Conservation (phyloP, 2,113 vertebrate species). For the Sander lucioperca region DNA sequence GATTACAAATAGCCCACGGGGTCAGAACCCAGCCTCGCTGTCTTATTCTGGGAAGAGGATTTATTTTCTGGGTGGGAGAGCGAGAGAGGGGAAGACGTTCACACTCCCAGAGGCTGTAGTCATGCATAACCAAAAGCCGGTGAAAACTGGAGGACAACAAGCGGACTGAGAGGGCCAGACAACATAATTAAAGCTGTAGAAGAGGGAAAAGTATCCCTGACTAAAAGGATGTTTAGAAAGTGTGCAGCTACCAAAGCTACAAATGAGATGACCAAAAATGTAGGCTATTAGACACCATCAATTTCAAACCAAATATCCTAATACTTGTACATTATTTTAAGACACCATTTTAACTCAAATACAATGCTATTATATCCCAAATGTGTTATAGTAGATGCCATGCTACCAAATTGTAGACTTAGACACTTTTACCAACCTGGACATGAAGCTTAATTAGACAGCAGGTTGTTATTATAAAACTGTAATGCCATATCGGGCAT, state of each 20-base stretch:
- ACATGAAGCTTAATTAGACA: no score
- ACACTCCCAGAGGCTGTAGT: conserved; percentile 43
- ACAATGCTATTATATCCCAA: no score
- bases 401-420: no score
- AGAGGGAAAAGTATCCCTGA: conserved; percentile 37
- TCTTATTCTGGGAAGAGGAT: conserved; percentile 43
- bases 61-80: conserved; percentile 52
- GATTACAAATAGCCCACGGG: conserved; percentile 40
- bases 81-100: conserved; percentile 29
- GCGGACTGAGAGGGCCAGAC: conserved; percentile 45
- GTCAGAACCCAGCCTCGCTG: conserved; percentile 18
- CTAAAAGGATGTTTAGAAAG: conserved; percentile 29
- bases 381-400: no score
- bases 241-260: conserved; percentile 4
- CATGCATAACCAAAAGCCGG: conserved; percentile 61
- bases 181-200: conserved; percentile 43
- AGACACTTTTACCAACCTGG: no score
- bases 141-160: conserved; percentile 58
- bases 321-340: no score
- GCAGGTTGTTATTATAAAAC: no score
- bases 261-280: conserved; percentile 5
- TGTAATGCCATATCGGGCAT: no score
- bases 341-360: no score
- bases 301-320: no score
- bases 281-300: no score